Evolutionary conservation across 2,797 vertebrate genomes (phyloP).

Genomic region (Melanotaenia nigrans): DNA sequence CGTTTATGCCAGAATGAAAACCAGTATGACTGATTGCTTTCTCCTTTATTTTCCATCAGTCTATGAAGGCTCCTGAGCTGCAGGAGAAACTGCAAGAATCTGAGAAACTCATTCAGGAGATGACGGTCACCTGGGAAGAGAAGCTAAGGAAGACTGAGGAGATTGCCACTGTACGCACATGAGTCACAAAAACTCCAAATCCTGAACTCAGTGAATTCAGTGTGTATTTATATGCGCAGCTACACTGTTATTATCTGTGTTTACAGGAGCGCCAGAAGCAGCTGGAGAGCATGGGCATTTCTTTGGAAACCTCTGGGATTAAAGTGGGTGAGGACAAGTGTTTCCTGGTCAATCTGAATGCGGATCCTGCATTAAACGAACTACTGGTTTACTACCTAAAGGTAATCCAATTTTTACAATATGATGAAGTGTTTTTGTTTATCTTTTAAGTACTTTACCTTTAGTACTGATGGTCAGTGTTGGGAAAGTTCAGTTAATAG

Average conservation of each 20-base stretch:
- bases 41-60: conserved; percentile 73
- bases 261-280: conserved; percentile 94
- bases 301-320: conserved; percentile 95
- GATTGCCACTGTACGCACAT: conserved; percentile 90
- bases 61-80: conserved; percentile 96
- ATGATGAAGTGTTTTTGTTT: background rate
- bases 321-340: conserved; percentile 98
- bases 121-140: conserved; percentile 98
- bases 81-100: conserved; percentile 98
- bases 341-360: conserved; percentile 97
- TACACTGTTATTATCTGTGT: conserved; percentile 39
- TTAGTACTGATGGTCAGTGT: background rate
- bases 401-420: conserved; percentile 76
- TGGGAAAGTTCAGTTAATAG: too few relatives aligned
- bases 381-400: conserved; percentile 98
- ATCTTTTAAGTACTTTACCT: background rate
- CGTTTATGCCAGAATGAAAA: background rate
- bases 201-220: background rate
- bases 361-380: conserved; percentile 97
- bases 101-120: conserved; percentile 96
- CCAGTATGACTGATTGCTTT: background rate
- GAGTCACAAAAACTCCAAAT: conserved; percentile 8
- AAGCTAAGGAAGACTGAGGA: conserved; percentile 97
- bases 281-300: conserved; percentile 98
- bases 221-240: background rate